Evolutionary conservation across 2,113 vertebrate species (phyloP).

Genomic region (Mungos mungo): DNA sequence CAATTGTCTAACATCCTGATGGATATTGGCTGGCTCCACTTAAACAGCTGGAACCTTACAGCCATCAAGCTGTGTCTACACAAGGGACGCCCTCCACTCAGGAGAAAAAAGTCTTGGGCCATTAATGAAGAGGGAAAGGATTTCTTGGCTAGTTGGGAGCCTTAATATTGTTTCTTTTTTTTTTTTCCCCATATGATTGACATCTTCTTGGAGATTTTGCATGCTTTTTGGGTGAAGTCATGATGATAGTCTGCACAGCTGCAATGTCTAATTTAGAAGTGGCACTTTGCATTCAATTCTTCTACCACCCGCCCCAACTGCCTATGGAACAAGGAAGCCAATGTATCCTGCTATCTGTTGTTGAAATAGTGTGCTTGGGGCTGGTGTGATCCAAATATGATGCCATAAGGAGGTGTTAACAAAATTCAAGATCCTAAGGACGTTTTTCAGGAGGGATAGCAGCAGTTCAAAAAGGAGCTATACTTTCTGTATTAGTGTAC

Average conservation of each 20-base stretch:
- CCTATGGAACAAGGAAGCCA: neutral
- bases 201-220: neutral
- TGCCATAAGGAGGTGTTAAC: neutral
- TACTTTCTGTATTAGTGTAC: neutral
- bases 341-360: neutral
- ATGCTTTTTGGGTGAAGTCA: conserved; percentile 6
- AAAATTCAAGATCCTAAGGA: neutral
- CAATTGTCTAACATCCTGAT: neutral
- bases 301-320: neutral
- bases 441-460: neutral
- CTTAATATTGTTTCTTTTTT: neutral
- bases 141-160: neutral
- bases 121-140: neutral
- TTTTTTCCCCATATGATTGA: neutral
- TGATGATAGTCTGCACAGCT: neutral
- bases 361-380: conserved; percentile 13
- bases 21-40: conserved; percentile 17
- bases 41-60: conserved; percentile 47
- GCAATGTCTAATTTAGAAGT: neutral
- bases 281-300: neutral
- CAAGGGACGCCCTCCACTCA: neutral
- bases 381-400: neutral
- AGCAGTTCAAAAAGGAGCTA: neutral
- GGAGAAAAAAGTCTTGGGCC: neutral
- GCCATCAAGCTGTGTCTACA: neutral